Conservation (phyloP, 2,113 vertebrate species). For the Crypturellus undulatus region DNA sequence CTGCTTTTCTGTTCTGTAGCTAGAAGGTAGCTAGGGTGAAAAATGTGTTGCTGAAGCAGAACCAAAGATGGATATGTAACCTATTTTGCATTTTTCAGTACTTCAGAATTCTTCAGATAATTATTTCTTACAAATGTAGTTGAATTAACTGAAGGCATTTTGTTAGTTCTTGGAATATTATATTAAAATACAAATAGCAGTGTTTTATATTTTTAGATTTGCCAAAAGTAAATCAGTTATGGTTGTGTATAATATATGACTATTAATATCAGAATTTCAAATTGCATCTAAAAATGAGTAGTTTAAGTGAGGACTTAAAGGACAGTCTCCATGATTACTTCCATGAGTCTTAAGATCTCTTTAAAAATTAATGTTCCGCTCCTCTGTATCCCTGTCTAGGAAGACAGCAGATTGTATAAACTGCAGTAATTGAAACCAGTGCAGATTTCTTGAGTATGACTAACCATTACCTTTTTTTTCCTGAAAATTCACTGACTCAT, state of each 20-base stretch:
- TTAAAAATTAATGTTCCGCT: not conserved
- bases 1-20: not conserved
- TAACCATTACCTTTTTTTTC: not conserved
- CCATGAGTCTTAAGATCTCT: not conserved
- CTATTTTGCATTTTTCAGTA: not conserved
- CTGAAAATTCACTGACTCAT: not conserved
- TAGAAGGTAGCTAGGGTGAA: not conserved
- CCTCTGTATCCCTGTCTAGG: not conserved
- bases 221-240: not conserved
- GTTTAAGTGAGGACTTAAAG: not conserved
- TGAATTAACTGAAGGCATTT: not conserved
- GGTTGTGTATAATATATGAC: accelerated
- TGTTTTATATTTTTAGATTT: not conserved
- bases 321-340: not conserved
- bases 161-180: not conserved
- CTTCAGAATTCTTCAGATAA: not conserved
- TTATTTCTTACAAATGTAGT: not conserved
- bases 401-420: not conserved
- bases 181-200: not conserved
- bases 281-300: not conserved
- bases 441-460: not conserved
- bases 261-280: not conserved
- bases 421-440: slow-evolving; percentile 12
- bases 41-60: not conserved
- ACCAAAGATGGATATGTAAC: not conserved